phyloP scores from a whole-genome alignment of 2,888 invertebrate species.

The Parasteatoda lunata region DNA sequence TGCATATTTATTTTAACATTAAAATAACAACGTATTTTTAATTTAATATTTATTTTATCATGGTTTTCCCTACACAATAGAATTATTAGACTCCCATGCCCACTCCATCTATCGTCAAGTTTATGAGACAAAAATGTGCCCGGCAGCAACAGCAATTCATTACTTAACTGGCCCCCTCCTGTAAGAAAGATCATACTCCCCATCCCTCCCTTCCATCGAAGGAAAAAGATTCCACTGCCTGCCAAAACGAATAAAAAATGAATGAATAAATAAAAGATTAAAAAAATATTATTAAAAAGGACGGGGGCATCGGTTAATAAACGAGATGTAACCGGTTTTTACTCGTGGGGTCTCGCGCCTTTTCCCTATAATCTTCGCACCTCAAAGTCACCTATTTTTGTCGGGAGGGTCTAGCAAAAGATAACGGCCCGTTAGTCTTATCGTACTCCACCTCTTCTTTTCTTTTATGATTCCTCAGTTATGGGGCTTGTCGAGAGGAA shows the following conservation, averaged over 20 bases:
- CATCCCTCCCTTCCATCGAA: constrained; percentile 7
- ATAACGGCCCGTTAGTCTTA: constrained; percentile 57
- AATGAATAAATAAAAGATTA: not conserved
- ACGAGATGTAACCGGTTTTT: constrained; percentile 43
- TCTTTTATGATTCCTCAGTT: not conserved
- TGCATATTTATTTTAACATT: no score
- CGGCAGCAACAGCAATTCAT: constrained; percentile 7
- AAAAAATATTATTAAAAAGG: constrained; percentile 2
- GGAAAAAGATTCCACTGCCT: constrained; percentile 1
- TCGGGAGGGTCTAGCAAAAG: constrained; percentile 10
- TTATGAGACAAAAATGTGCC: not conserved
- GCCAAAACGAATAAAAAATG: not conserved
- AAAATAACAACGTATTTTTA: no score
- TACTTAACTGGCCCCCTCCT: constrained; percentile 21
- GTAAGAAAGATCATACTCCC: constrained; percentile 12
- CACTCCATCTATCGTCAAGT: no score
- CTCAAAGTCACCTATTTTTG: constrained; percentile 61
- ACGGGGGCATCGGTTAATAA: constrained; percentile 33
- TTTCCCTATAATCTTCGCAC: constrained; percentile 62
- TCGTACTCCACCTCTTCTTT: constrained; percentile 25
- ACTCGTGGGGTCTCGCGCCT: constrained; percentile 45
- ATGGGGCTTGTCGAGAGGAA: no score
- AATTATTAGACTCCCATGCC: no score
- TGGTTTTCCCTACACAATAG: no score
- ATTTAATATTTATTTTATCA: no score